These are phyloP conservation scores for Rhinophrynus dorsalis DNA, from an alignment of 2,797 vertebrate species.

Conservation along the genomic window DNA sequence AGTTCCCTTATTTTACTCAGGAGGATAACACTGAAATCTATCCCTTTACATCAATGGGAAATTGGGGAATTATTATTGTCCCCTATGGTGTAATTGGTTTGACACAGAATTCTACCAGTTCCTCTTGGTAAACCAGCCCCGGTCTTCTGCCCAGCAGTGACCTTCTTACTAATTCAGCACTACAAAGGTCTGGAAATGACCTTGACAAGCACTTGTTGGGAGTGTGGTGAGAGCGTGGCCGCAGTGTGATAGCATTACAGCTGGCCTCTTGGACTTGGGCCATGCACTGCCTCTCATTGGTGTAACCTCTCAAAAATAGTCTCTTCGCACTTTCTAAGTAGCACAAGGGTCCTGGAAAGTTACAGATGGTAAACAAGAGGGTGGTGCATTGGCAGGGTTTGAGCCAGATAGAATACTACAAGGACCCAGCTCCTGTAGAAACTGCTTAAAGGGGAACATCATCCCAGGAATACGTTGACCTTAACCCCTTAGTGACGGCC, in stretches of 20 bases:
- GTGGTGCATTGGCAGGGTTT: neutral
- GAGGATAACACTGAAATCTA: too few relatives aligned
- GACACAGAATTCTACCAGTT: too few relatives aligned
- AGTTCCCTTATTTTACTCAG: too few relatives aligned
- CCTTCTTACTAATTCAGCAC: neutral
- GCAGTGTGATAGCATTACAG: conserved; percentile 28
- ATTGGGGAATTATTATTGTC: too few relatives aligned
- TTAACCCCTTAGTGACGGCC: too few relatives aligned
- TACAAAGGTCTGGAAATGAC: neutral
- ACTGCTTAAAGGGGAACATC: too few relatives aligned
- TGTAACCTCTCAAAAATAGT: conserved; percentile 28
- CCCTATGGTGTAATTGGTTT: too few relatives aligned
- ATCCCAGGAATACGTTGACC: too few relatives aligned
- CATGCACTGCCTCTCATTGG: conserved; percentile 16
- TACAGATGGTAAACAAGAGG: conserved; percentile 48
- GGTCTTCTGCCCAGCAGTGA: neutral
- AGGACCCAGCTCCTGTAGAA: too few relatives aligned
- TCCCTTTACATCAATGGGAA: too few relatives aligned
- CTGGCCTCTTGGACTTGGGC: conserved; percentile 27
- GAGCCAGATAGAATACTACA: too few relatives aligned
- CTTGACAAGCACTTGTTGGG: neutral
- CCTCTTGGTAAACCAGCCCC: too few relatives aligned
- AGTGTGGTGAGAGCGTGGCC: conserved; percentile 1
- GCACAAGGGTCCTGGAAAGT: conserved; percentile 55
- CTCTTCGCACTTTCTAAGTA: conserved; percentile 11